A percentile compares a stretch with the other conserved stretches of the same genome.
These are phyloP conservation scores for Phasianus colchicus DNA, from an alignment of 2,113 vertebrate species.

Conservation along the genomic window DNA sequence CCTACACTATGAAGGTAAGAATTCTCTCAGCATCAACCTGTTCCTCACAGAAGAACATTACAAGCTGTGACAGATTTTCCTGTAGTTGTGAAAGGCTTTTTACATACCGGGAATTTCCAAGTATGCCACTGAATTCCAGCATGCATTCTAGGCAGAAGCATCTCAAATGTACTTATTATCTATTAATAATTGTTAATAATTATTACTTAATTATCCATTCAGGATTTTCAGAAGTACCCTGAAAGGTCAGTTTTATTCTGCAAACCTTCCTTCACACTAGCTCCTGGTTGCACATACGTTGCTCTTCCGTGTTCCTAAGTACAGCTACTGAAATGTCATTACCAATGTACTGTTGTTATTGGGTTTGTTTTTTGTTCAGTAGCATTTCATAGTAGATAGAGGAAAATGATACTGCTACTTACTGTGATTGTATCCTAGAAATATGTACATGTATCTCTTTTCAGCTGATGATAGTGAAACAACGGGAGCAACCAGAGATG, in stretches of 20 bases:
- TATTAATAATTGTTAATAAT: too few species aligned
- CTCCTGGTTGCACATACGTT: too few species aligned
- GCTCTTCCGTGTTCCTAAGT: neutral
- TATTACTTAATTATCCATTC: neutral
- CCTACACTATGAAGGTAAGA: constrained; percentile 92
- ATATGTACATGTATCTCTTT: neutral
- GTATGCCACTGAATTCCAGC: fast-evolving
- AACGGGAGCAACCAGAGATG: constrained; percentile 89
- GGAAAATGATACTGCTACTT: neutral
- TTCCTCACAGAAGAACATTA: neutral
- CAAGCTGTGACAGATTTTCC: neutral
- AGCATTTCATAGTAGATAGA: neutral
- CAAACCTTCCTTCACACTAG: neutral
- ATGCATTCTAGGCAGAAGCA: neutral
- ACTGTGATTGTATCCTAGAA: neutral
- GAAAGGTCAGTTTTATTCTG: neutral
- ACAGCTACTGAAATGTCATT: neutral
- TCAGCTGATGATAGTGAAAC: constrained; percentile 89
- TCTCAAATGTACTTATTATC: neutral
- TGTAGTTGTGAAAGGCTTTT: neutral
- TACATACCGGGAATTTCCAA: fast-evolving
- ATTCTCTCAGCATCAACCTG: neutral
- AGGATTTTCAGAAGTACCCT: neutral
- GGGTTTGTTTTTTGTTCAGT: fast-evolving
- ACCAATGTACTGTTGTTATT: fast-evolving